A percentile compares a stretch with the other conserved stretches of the same genome.
phyloP scores from a whole-genome alignment of 2,888 invertebrate species.

The Ypsolopha sequella region DNA sequence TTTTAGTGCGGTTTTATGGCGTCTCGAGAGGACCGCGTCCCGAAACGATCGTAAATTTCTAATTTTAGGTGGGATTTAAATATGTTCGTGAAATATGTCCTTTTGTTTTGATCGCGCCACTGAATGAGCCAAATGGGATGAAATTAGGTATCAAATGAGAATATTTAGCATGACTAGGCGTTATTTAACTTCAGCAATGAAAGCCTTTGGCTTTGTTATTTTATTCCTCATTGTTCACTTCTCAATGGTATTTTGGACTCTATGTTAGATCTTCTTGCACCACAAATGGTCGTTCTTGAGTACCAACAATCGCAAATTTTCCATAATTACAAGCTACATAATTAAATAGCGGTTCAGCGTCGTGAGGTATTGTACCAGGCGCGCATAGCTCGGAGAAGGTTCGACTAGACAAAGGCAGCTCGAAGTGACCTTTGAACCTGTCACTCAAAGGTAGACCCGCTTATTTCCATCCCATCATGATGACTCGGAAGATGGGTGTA shows the following conservation, averaged over 20 bases:
- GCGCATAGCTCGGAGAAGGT: slow-evolving; percentile 18
- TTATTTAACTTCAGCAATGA: too few relatives aligned
- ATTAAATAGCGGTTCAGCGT: slow-evolving; percentile 26
- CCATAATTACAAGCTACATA: slow-evolving; percentile 31
- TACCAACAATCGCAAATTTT: neutral
- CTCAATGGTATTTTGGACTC: neutral
- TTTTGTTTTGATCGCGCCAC: neutral
- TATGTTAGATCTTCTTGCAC: neutral
- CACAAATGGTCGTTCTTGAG: neutral
- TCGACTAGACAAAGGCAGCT: slow-evolving; percentile 26
- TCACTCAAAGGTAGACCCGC: slow-evolving; percentile 9
- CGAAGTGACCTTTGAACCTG: slow-evolving; percentile 12
- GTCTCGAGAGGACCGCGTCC: neutral
- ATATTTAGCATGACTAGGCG: too few relatives aligned
- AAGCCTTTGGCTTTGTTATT: too few relatives aligned
- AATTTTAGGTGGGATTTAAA: neutral
- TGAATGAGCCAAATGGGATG: neutral
- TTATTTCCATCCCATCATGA: slow-evolving; percentile 1
- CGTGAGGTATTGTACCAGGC: slow-evolving; percentile 21
- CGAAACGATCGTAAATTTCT: neutral
- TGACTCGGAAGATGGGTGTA: neutral
- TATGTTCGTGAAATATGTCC: neutral
- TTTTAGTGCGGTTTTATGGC: slow-evolving; percentile 4
- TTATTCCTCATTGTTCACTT: too few relatives aligned
- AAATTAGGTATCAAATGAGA: too few relatives aligned